Conservation (phyloP, 2,888 invertebrate species). For the Phengaris arion region DNA sequence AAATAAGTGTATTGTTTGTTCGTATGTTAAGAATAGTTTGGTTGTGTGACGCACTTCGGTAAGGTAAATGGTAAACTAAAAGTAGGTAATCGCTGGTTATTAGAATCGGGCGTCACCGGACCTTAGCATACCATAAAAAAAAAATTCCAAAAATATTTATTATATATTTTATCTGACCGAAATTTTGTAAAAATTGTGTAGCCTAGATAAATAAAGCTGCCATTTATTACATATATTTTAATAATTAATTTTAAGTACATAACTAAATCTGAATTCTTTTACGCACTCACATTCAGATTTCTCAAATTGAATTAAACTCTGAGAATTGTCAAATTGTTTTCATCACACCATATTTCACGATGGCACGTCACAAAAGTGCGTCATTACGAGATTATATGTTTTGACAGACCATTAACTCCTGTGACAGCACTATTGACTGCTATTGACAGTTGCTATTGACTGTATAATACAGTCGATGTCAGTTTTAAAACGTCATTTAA, state of each 20-base stretch:
- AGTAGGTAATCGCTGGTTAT: too few species aligned
- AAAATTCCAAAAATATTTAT: too few species aligned
- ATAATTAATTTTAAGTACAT: too few species aligned
- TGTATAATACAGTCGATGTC: slow-evolving; percentile 69
- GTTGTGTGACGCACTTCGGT: background rate
- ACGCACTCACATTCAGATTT: background rate
- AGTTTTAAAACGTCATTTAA: slow-evolving; percentile 47
- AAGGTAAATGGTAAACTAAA: background rate
- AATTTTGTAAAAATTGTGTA: too few species aligned
- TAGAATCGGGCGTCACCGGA: too few species aligned
- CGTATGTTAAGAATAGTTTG: background rate
- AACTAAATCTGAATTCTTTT: background rate
- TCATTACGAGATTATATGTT: slow-evolving; percentile 73
- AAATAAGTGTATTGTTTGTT: slow-evolving; percentile 42
- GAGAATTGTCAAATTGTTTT: slow-evolving; percentile 52
- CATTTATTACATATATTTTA: too few species aligned
- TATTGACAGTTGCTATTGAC: slow-evolving; percentile 64
- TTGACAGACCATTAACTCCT: slow-evolving; percentile 72
- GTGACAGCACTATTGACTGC: slow-evolving; percentile 43
- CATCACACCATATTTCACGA: slow-evolving; percentile 69
- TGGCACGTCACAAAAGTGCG: slow-evolving; percentile 51
- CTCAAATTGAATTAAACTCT: slow-evolving; percentile 40
- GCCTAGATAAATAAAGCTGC: too few species aligned
- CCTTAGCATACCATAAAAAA: too few species aligned
- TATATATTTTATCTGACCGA: too few species aligned